Evolutionary conservation across 2,797 vertebrate genomes (phyloP), one percentile per base, ranked within the genome.

Genomic region (Hoplostethus atlanticus): DNA sequence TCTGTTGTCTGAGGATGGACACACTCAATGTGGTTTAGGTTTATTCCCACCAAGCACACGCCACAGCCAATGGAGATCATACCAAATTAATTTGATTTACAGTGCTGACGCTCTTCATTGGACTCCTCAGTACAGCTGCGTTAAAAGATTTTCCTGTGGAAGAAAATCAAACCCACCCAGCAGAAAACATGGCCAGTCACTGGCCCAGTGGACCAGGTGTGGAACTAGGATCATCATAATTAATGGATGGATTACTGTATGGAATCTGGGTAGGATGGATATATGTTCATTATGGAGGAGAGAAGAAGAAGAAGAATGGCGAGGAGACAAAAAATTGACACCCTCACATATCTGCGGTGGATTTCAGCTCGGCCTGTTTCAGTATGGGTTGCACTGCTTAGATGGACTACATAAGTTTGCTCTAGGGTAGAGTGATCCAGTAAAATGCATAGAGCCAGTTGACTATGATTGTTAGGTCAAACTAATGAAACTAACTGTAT

Each of bases 1-100:
- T 73, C 81, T 58, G 54, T 74, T 73, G 77, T 59, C 55, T 87
- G 61, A 87, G n/a, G 8, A 15, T 50, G 50, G 71, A 57, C 13
- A 56, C n/a, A 6, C 1, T 56, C 16, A 69, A 2, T 38, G 21
- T 15, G 7, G 3, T 30, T 71, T 10, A 40, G 17, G 38, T 53
- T 64, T 58, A 17, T 56, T 31, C 36, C 63, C 42, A 42, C 15
- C 46, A 74, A 59, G 21, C 50, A 55, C 50, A 83, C 61, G 42
- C 21, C 2, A 30, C 16, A 57, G 10, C 44, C 54, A 59, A 25
- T 64, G 57, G 55, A 50, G 63, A 70, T 64, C 63, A 44, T 10
- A 64, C 31, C 57, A 73, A 70, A 64, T 58, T 5, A 42, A 52
- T 42, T 40, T 44, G 30, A 31, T 68, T 56, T 56, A 53, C 21